Conservation (phyloP, 2,113 vertebrate species). For the Amblyopsis rosae region DNA sequence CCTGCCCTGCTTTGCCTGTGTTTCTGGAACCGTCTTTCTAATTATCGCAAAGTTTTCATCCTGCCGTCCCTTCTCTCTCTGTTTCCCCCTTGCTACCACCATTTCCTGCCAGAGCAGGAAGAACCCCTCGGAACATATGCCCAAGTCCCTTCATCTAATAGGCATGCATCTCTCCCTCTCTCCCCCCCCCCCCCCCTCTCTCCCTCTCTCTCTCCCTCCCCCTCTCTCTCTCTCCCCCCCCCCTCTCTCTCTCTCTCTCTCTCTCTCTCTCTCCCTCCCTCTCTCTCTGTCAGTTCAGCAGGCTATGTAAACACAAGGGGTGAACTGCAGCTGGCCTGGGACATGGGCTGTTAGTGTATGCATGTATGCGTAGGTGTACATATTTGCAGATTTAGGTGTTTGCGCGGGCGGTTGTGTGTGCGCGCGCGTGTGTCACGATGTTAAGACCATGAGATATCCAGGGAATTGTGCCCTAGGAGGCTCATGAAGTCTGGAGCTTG, state of each 20-base stretch:
- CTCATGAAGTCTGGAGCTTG: conserved; percentile 41
- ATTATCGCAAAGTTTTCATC: conserved; percentile 43
- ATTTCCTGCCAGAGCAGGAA: conserved; percentile 64
- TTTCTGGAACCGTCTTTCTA: conserved; percentile 15
- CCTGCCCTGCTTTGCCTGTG: conserved; percentile 24
- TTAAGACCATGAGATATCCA: conserved; percentile 39
- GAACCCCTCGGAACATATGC: conserved; percentile 47
- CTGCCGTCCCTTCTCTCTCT: conserved; percentile 11
- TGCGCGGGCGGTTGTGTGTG: conserved; percentile 5
- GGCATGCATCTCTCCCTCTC: neutral
- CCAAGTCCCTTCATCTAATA: conserved; percentile 34
- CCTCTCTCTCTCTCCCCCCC: neutral
- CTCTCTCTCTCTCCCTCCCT: conserved; percentile 4
- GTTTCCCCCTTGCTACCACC: conserved; percentile 26
- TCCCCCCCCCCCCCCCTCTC: neutral
- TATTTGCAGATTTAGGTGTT: conserved; percentile 36
- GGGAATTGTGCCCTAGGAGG: conserved; percentile 41
- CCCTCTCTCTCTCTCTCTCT: neutral
- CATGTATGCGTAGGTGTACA: conserved; percentile 35
- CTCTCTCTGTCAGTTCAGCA: conserved; percentile 40
- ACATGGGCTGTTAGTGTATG: conserved; percentile 55
- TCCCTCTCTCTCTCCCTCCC: conserved; percentile 11
- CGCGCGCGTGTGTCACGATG: conserved; percentile 15
- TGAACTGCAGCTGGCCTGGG: conserved; percentile 62
- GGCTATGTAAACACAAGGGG: conserved; percentile 65